phyloP scores from a whole-genome alignment of 53 echinoderm and acorn worm genomes.

The Holothuria leucospilota region DNA sequence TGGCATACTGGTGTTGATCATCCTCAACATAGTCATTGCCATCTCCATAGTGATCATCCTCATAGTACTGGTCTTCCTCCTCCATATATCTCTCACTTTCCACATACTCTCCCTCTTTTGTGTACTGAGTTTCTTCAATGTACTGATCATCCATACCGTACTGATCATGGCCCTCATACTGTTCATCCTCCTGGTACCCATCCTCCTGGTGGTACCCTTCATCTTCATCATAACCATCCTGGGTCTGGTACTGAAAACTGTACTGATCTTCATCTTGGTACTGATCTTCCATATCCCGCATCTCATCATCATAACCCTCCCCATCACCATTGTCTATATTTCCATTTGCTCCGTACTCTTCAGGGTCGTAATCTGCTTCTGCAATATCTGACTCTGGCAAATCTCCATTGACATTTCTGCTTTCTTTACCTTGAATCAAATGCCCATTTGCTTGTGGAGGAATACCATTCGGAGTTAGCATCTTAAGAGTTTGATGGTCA shows the following conservation, averaged over 20 bases:
- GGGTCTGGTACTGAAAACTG: conserved; percentile 6
- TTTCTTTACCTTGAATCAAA: conserved; percentile 45
- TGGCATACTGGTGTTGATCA: conserved; percentile 2
- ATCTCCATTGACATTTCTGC: conserved; percentile 79
- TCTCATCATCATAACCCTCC: conserved; percentile 46
- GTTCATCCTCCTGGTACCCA: conserved; percentile 55
- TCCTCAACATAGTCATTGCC: conserved; percentile 56
- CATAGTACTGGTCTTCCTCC: conserved; percentile 36
- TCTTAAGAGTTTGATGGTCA: conserved; percentile 78
- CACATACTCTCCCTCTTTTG: background rate
- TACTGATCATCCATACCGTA: background rate
- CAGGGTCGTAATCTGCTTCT: conserved; percentile 50
- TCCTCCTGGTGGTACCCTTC: conserved; percentile 53
- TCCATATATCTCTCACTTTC: conserved; percentile 14
- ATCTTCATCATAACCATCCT: conserved; percentile 62
- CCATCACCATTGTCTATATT: conserved; percentile 38
- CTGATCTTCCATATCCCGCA: conserved; percentile 38
- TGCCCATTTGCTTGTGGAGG: conserved; percentile 81
- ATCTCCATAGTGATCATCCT: conserved; percentile 34
- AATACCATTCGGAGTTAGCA: conserved; percentile 25
- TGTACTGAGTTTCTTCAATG: background rate
- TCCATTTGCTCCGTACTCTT: conserved; percentile 45
- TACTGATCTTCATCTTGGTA: conserved; percentile 28
- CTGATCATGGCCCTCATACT: conserved; percentile 61
- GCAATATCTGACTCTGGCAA: conserved; percentile 90